Evolutionary conservation across 2,113 vertebrate species (phyloP).

Genomic region (Pseudonaja textilis): DNA sequence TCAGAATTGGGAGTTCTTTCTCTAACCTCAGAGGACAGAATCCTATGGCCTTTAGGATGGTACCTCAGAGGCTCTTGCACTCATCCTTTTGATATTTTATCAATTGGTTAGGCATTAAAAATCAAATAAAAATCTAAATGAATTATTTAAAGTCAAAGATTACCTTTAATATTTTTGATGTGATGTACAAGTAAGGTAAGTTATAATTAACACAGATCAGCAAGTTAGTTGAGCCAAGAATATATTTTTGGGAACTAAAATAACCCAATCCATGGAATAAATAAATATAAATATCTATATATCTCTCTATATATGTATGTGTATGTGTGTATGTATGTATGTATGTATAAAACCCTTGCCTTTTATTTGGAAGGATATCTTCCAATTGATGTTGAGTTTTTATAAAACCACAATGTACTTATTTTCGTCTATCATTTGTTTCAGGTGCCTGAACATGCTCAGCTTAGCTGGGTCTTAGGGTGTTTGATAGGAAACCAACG

Average conservation of each 20-base stretch:
- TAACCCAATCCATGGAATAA: neutral
- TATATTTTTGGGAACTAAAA: neutral
- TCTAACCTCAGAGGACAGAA: neutral
- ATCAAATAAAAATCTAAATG: neutral
- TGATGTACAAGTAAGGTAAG: neutral
- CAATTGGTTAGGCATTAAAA: neutral
- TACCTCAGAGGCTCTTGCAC: neutral
- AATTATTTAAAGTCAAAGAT: neutral
- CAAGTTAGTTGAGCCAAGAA: neutral
- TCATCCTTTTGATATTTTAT: neutral
- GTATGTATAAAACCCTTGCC: neutral
- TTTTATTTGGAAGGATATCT: neutral
- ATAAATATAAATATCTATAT: no score
- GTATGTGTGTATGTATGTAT: no score
- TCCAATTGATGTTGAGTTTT: neutral
- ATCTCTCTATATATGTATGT: no score
- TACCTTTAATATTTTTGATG: neutral
- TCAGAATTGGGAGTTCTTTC: neutral
- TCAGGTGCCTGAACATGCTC: constrained; percentile 87
- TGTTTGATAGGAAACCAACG: constrained; percentile 89
- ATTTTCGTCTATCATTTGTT: constrained; percentile 34
- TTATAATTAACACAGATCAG: neutral
- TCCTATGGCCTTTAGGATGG: neutral
- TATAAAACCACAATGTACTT: neutral
- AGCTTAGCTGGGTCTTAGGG: constrained; percentile 90